A percentile compares a stretch with the other conserved stretches of the same genome.
Conservation (phyloP, 2,797 vertebrate species). For the Hafferia zeledoni region DNA sequence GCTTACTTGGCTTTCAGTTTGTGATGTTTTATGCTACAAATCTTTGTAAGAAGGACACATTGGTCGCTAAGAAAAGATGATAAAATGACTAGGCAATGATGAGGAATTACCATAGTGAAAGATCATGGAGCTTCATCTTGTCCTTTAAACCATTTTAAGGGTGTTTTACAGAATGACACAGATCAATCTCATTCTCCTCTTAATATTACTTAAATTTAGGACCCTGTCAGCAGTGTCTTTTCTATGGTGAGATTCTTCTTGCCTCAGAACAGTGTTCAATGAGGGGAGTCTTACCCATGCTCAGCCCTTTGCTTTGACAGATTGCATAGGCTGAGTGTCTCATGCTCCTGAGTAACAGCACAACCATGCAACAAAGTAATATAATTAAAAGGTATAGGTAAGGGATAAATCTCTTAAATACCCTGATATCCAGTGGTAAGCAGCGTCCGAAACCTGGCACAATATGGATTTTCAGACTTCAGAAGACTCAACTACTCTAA, state of each 20-base stretch:
- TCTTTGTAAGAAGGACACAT: not conserved
- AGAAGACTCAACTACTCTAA: not conserved
- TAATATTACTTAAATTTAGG: not conserved
- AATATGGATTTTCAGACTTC: not conserved
- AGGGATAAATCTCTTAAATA: not conserved
- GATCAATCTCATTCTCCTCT: not conserved
- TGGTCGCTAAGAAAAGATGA: not conserved
- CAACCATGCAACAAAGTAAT: not conserved
- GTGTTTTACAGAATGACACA: not conserved
- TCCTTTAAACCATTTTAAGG: not conserved
- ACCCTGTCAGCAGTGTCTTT: not conserved
- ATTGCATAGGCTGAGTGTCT: not conserved
- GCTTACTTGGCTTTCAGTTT: not conserved
- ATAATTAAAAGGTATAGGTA: not conserved
- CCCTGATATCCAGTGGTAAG: not conserved
- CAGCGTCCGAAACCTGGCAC: accelerated
- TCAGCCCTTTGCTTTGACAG: not conserved
- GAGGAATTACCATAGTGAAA: not conserved
- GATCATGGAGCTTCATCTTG: not conserved
- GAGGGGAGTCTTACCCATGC: not conserved
- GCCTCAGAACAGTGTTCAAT: not conserved
- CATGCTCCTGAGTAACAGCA: not conserved
- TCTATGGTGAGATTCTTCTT: not conserved
- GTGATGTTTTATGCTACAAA: not conserved
- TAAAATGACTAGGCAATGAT: not conserved